Base-by-base conservation (phyloP, 2,113 vertebrate species). In the Australoheros scitulus region DNA sequence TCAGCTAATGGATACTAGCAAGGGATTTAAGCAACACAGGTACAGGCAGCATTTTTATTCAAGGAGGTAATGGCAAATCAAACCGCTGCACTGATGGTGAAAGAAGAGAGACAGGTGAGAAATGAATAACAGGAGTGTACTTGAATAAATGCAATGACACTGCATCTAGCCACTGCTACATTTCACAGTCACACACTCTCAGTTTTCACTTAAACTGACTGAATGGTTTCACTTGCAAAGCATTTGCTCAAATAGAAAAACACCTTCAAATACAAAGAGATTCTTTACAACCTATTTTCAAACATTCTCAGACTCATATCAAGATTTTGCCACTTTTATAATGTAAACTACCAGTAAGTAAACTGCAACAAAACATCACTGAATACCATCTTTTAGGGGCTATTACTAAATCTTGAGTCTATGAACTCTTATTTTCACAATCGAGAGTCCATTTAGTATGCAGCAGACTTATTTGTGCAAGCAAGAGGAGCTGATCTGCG, bases 131-230 rank as follows among this genome's bases (percentile, higher is more conserved):
- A 78, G 47, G 43, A 80, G 20, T 17, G 36, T 79, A 47, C 38
- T 41, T n/a, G 52, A 64, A 24, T 47, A 24, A 61, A 70, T 72
- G 34, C 56, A 41, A 43, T 57, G 38, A 11, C 6, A 9, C 57
- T 57, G 61, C 32, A 61, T 64, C 56, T 61, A 41, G 59, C 68
- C 52, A 58, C 61, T 77, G 72, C 57, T 60, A 78, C 57, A 65
- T 78, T 64, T 88, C 36, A 61, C 68, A 74, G 55, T 82, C 47
- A 72, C 68, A 72, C 68, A 72, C 7, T 34, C 68, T 72, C 68
- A 59, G 79, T 90, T 77, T 55, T 52, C 18, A 78, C 18, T 50
- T 80, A 72, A 72, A 52, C 18, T 34, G 47, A 72, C 47, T 55
- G 47, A 32, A 72, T 1, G 2, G 47, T 55, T 6, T 43, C 13